These are phyloP conservation scores for Ganaspis sp. DNA, from an alignment of 1,140 invertebrate genomes.

Conservation along the genomic window DNA sequence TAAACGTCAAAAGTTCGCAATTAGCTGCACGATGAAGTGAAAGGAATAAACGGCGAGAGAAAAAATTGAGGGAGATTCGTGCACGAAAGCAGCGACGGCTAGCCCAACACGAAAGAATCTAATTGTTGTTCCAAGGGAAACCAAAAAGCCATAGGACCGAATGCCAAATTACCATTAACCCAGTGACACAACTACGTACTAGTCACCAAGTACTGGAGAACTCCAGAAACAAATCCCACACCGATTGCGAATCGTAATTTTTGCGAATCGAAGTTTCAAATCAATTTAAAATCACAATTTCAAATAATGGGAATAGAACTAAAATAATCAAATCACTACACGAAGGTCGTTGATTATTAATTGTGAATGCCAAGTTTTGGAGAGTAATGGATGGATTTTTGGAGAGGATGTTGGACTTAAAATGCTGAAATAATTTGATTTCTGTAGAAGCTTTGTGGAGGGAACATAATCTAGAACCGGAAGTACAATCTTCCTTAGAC, in stretches of 20 bases:
- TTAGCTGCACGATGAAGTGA: slow-evolving; percentile 61
- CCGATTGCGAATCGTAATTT: no score
- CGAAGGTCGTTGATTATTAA: no score
- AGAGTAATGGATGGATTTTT: not conserved
- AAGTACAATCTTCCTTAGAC: not conserved
- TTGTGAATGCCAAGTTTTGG: no score
- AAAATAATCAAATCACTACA: not conserved
- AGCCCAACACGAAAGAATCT: slow-evolving; percentile 58
- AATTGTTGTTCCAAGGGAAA: slow-evolving; percentile 54
- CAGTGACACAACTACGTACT: slow-evolving; percentile 1
- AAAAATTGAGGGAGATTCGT: slow-evolving; percentile 55
- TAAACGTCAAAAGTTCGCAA: slow-evolving; percentile 63
- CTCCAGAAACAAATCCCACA: no score
- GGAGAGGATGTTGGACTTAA: not conserved
- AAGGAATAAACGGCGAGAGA: slow-evolving; percentile 44
- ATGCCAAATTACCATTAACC: not conserved
- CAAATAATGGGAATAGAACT: no score
- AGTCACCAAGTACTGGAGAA: no score
- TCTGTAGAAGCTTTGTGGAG: not conserved
- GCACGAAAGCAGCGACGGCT: slow-evolving; percentile 52
- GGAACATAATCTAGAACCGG: not conserved
- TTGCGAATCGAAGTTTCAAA: no score
- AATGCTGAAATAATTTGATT: not conserved
- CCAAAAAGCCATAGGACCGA: not conserved
- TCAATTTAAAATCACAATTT: no score